These are phyloP conservation scores for Octodon degus DNA, from an alignment of 2,113 vertebrate genomes.

Conservation along the genomic window DNA sequence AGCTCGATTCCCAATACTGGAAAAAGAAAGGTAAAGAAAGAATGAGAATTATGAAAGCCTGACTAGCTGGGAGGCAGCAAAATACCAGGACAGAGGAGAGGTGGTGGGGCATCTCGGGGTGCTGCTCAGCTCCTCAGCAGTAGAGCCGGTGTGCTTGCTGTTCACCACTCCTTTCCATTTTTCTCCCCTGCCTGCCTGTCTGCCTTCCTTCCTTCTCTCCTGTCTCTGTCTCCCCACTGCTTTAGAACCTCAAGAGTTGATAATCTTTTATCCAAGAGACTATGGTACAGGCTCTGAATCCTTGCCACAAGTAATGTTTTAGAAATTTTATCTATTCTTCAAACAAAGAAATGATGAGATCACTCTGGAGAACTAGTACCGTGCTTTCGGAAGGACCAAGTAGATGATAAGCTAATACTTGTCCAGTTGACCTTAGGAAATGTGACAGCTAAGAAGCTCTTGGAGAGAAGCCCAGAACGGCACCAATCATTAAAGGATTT, in stretches of 20 bases:
- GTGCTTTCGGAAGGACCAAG: conserved; percentile 67
- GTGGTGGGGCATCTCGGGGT: accelerated
- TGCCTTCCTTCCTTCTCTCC: no score
- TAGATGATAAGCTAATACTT: conserved; percentile 76
- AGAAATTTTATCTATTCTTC: conserved; percentile 69
- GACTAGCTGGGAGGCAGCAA: not conserved
- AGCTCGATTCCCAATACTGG: not conserved
- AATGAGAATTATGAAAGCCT: not conserved
- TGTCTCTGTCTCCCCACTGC: not conserved
- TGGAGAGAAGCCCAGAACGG: conserved; percentile 69
- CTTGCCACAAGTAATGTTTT: not conserved
- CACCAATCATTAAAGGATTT: conserved; percentile 38
- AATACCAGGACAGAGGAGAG: accelerated
- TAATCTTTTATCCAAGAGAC: not conserved
- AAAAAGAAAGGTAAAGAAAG: not conserved
- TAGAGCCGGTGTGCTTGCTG: not conserved
- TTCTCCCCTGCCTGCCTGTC: accelerated
- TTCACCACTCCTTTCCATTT: no score
- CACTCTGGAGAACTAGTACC: not conserved
- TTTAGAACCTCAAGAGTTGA: not conserved
- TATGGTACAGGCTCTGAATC: not conserved
- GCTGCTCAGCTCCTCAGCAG: accelerated
- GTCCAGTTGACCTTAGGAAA: conserved; percentile 68
- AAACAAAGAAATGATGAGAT: conserved; percentile 67
- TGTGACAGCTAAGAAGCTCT: conserved; percentile 35